Evolutionary conservation across 2,113 vertebrate genomes (phyloP), one percentile per base, ranked within the genome.

Genomic region (Erpornis zantholeuca): DNA sequence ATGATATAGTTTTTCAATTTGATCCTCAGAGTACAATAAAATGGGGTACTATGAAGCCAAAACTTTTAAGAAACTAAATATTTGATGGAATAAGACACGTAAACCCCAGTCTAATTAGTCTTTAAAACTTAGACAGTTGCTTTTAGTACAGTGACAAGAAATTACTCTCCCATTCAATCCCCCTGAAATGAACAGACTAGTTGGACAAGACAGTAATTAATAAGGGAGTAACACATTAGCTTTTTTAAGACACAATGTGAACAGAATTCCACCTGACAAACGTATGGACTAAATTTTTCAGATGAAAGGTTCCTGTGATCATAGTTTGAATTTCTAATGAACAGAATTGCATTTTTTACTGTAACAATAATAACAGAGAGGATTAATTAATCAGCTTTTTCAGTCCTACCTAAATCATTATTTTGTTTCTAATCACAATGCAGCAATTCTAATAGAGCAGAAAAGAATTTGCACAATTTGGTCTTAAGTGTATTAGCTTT

Each of bases 341-440:
- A 94, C 56, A 97, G 94, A 96, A 86, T 94, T 57, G 35, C 14
- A 75, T 38, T 69, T 95, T 92, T 92, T 57, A 90, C 65, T 94
- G 79, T 59, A 95, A 90, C 73, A 97, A 88, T 91, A 97, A 90
- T 80, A 97, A 96, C 88, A 98, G 91, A 96, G 86, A 94, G 80
- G 92, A 96, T 97, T 97, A 97, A 97, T 97, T 98, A 97, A 97
- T 94, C 80, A 94, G 79, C 59, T 95, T 96, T 93, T 96, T 93
- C 80, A 97, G 79, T 91, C 83, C 88, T 88, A 94, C 77, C 59
- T 93, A 96, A 97, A 95, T 93, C 22, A 94, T 87, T 96, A 90
- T 96, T 95, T 96, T 96, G 19, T 86, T 90, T 96, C 81, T 86
- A 95, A 97, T 96, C 89, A 94, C 85, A 97, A 79, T 82, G 84